phyloP scores from a whole-genome alignment of 53 echinoderm and acorn worm species.

The Astropecten irregularis region DNA sequence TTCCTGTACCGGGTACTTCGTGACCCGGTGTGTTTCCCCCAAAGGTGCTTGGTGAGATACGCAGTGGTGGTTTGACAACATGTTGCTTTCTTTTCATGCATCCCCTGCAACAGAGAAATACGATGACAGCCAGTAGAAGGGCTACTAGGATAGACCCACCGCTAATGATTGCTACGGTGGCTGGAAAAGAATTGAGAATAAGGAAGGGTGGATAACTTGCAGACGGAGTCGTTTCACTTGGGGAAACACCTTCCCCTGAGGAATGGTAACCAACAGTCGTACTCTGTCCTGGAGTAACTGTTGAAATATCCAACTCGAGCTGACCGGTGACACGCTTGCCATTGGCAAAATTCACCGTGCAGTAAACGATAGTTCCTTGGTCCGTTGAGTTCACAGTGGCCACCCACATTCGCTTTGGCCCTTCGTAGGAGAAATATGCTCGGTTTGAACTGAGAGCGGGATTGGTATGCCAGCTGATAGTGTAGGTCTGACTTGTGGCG shows the following conservation, averaged over 20 bases:
- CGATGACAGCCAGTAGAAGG: constrained; percentile 7
- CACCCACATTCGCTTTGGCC: constrained; percentile 3
- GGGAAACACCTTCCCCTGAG: no score
- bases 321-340: background rate
- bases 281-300: background rate
- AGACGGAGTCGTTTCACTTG: no score
- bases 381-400: background rate
- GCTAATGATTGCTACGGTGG: constrained; percentile 1
- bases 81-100: background rate
- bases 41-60: constrained; percentile 36
- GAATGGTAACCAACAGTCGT: no score
- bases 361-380: constrained; percentile 4
- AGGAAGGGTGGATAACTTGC: background rate
- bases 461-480: constrained; percentile 9
- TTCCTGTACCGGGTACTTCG: constrained; percentile 14
- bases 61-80: background rate
- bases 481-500: background rate
- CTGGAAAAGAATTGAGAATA: constrained; percentile 17
- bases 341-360: background rate
- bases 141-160: constrained; percentile 20
- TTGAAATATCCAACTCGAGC: background rate
- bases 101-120: constrained; percentile 24
- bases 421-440: constrained; percentile 1
- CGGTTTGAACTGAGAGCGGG: constrained; percentile 17
- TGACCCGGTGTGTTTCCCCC: constrained; percentile 3